Base-by-base conservation (phyloP, 1,140 invertebrate genomes). In the Octopus sinensis region DNA sequence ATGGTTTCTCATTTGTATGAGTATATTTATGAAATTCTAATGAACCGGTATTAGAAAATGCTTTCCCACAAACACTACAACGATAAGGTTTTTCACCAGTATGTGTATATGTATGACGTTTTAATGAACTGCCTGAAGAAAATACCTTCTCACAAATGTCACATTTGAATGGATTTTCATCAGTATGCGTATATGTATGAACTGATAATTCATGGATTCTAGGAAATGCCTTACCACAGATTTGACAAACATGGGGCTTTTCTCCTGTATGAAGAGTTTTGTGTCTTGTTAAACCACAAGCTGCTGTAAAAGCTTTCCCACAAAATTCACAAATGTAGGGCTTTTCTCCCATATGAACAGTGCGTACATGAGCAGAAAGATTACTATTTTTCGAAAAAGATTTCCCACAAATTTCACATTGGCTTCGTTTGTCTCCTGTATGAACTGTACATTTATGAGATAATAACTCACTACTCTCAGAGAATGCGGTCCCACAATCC, bases 1-100 rank as follows among this genome's bases (percentile, higher is more conserved):
- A 83, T n/a, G 83, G 83, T 54, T 99, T 97, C 53, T 98, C 97
- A 91, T 98, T 99, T 68, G 97, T 96, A 91, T 99, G 97, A 76
- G 93, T 73, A 43, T 43, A 43, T 43, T 43, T 43, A 43, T 43
- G 30, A 43, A 43, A 43, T 43, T 43, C 30, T 43, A 43, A 43
- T 43, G 30, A 43, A 43, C 30, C 30, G 3, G 30, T 43, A 43
- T 43, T 62, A 17, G 56, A 62, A 62, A 62, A 62, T 12, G 9
- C 17, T 12, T 62, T 17, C 17, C 56, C 56, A 62, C 56, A 62
- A 62, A 62, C 56, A 62, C 56, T 9, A 62, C 56, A 62, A 17
- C 17, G 56, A 62, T 12, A 62, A 62, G 56, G 56, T 62, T 62
- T 62, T 17, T 62, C 56, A 62, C 56, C 56, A 62, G 56, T 62